Base-by-base conservation (phyloP, 1,140 invertebrate species). In the Bombyx mandarina region DNA sequence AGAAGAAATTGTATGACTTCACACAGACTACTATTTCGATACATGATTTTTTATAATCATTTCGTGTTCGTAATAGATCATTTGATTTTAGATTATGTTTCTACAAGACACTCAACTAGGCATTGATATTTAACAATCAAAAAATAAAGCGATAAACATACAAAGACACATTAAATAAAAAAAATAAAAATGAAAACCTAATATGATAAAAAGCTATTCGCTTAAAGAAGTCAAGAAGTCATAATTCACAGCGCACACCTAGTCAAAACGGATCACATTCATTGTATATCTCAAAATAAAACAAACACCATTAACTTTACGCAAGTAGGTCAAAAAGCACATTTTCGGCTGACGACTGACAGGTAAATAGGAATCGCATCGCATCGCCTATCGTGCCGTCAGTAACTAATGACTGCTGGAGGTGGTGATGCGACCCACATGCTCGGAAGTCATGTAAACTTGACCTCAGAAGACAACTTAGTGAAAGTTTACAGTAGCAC, bases 401-500 rank as follows among this genome's bases (percentile, higher is more conserved):
- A 82, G 66, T 75, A 73, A 80, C 63, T 73, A 75, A 81, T 79
- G 78, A 62, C 71, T 59, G 60, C 65, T 64, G 70, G 67, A 69
- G 58, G 62, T 58, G 57, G 63, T 69, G 67, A 79, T 73, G 63
- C 67, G 71, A 72, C 75, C 78, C 60, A 78, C 73, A 70, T 74
- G 65, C 65, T 79, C 67, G 71, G 71, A 73, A 75, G 69, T 77
- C 70, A 67, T 67, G 61, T 77, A 79, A 82, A 84, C 79, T 84
- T 84, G 77, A 84, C 79, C 81, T 57, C 69, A 10, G 49, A 60
- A 63, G 57, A 48, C 61, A 56, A 61, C 52, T 63, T 18, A 71
- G 82, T 75, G 82, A 85, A 85, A 85, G 82, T 79, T 56, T 63
- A 73, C 77, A 73, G 81, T 77, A 82, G 79, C 73, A 60, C 52